Conservation (phyloP, 2,113 vertebrate genomes). For the Silurus asotus region DNA sequence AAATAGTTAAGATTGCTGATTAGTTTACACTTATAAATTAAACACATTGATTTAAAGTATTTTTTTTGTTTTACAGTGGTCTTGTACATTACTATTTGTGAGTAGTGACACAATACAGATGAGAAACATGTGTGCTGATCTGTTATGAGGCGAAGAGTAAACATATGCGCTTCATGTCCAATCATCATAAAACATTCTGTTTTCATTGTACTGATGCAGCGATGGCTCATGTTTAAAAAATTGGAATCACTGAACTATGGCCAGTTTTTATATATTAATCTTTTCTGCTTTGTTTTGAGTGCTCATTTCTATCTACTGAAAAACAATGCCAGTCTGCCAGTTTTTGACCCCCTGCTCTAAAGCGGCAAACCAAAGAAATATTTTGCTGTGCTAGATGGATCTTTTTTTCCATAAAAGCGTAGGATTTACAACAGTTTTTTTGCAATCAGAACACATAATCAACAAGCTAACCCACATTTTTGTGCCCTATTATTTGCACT, state of each 20-base stretch:
- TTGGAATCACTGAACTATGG: neutral
- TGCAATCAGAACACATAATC: neutral
- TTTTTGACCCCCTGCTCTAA: neutral
- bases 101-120: neutral
- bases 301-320: neutral
- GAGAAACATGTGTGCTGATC: neutral
- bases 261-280: neutral
- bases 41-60: neutral
- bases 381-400: neutral
- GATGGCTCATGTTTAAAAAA: neutral
- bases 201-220: neutral
- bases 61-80: neutral
- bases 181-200: neutral
- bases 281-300: neutral
- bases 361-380: neutral
- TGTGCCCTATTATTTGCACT: neutral
- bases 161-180: neutral
- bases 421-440: neutral
- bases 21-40: neutral
- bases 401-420: neutral
- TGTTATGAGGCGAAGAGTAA: neutral
- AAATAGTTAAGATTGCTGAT: neutral
- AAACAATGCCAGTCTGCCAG: fast-evolving
- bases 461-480: neutral
- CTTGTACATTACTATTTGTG: neutral